Evolutionary conservation across 2,888 invertebrate genomes (phyloP), one percentile per base, ranked within the genome.

Genomic region (Andrena bicolor): DNA sequence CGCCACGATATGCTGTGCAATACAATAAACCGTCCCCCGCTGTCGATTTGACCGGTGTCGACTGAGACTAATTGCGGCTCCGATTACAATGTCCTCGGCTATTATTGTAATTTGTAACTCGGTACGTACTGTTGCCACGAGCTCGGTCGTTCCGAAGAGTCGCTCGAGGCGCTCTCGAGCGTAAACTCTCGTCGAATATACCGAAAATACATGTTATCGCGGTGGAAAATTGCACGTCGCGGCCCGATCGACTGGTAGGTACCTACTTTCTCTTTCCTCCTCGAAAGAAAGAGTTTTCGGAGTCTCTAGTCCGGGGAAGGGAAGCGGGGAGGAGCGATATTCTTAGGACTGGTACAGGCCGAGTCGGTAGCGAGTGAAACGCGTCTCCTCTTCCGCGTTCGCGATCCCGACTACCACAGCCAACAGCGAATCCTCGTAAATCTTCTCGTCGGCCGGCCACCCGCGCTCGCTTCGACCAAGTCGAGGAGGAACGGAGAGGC

Each of bases 41-140:
- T 48, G 76, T 60, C 68, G 41, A 72, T 61, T 64, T 72, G 76
- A 35, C 75, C 87, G 77, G 71, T 84, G 86, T 82, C 87, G 91
- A 91, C 90, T 90, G 85, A 91, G 91, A 92, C 92, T 92, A 92
- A 92, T 92, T 92, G 88, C 91, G 79, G 77, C 83, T 80, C 82
- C 86, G 91, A 92, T 92, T 92, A 87, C 86, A 85, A 85, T 84
- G 88, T 89, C 88, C 87, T 88, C 86, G 87, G 87, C 86, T 90
- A 89, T 90, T 91, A 90, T 88, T 88, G 86, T 86, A 89, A 90
- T 90, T 91, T 90, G 90, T 87, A 89, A 88, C 83, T 74, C 68
- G 76, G 65, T 69, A 80, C 78, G 20, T 23, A 20, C 1, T 71
- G 80, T 86, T 85, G 70, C 63, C 80, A 69, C 63, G 61, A 65